phyloP scores from a whole-genome alignment of 2,113 vertebrate genomes.

The Tylochromis polylepis region DNA sequence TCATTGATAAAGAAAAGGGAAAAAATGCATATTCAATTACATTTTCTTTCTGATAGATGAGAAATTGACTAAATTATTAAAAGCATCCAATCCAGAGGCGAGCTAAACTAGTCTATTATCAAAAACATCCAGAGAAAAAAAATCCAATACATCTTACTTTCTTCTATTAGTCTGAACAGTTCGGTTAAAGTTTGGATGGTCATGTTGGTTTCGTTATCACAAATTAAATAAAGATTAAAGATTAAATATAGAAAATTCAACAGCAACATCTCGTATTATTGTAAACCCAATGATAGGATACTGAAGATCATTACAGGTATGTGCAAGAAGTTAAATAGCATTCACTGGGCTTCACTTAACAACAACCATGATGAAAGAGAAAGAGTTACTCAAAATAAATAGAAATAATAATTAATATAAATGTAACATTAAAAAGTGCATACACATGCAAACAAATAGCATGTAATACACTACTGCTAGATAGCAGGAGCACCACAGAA shows the following conservation, averaged over 20 bases:
- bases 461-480: not conserved
- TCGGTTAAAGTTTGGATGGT: not conserved
- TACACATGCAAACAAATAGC: not conserved
- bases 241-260: not conserved
- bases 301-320: not conserved
- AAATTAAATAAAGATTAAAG: not conserved
- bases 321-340: not conserved
- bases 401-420: not conserved
- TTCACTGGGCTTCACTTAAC: not conserved
- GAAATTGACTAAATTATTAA: too few relatives aligned
- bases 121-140: too few relatives aligned
- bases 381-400: not conserved
- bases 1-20: not conserved
- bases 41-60: not conserved
- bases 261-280: not conserved
- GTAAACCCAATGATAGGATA: not conserved
- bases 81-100: too few relatives aligned
- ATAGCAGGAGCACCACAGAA: not conserved
- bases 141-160: too few relatives aligned
- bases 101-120: too few relatives aligned
- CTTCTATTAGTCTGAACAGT: too few relatives aligned
- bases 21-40: not conserved
- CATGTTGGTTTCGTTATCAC: not conserved
- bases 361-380: not conserved
- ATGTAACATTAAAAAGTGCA: not conserved